Conservation (phyloP, 2,888 invertebrate species). For the Cotesia congregata region DNA sequence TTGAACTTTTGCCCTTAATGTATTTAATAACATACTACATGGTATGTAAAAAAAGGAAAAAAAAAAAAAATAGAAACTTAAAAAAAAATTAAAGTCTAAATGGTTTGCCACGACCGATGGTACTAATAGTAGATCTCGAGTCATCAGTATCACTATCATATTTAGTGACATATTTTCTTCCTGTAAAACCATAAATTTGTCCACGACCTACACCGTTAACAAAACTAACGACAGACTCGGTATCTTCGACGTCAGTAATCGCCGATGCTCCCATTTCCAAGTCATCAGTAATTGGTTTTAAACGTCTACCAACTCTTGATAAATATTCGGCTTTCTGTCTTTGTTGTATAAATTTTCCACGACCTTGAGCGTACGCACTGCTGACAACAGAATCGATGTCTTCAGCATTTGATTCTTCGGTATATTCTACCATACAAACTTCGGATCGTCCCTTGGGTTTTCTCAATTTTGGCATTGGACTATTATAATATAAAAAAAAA, state of each 20-base stretch:
- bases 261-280: slow-evolving; percentile 21
- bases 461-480: not conserved
- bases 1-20: no score
- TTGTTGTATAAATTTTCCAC: slow-evolving; percentile 37
- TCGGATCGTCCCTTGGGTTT: slow-evolving; percentile 39
- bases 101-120: not conserved
- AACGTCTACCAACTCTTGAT: slow-evolving; percentile 29
- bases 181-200: not conserved
- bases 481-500: slow-evolving; percentile 10
- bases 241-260: slow-evolving; percentile 39
- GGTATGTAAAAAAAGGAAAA: no score
- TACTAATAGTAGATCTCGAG: slow-evolving; percentile 1
- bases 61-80: not conserved
- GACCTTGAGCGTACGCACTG: slow-evolving; percentile 34
- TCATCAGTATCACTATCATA: slow-evolving; percentile 16
- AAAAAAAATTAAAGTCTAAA: not conserved
- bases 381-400: slow-evolving; percentile 47
- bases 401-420: slow-evolving; percentile 39
- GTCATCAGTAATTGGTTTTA: slow-evolving; percentile 22
- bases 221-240: slow-evolving; percentile 41
- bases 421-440: slow-evolving; percentile 41
- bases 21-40: no score
- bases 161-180: not conserved
- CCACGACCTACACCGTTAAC: slow-evolving; percentile 23
- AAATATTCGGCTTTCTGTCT: not conserved